phyloP scores from a whole-genome alignment of 2,888 invertebrate species.

The Villa cingulata region DNA sequence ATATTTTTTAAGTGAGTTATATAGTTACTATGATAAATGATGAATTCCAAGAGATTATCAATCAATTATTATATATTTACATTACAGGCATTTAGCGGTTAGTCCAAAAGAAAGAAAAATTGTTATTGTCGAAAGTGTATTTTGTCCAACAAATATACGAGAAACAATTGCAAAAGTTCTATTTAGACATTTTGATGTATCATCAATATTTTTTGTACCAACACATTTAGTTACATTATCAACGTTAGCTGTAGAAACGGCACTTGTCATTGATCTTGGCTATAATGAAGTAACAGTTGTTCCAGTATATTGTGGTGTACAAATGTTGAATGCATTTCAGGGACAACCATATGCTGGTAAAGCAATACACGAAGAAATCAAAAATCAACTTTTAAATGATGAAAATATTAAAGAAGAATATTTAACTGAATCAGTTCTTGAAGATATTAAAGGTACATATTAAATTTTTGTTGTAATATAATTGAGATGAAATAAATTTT shows the following conservation, averaged over 20 bases:
- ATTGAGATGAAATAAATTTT: not conserved
- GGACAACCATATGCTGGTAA: constrained; percentile 64
- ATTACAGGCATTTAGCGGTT: constrained; percentile 62
- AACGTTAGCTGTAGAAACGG: constrained; percentile 68
- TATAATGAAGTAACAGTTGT: constrained; percentile 69
- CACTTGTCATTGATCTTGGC: constrained; percentile 78
- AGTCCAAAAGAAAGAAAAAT: constrained; percentile 89
- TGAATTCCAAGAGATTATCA: too few species aligned
- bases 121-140: constrained; percentile 79
- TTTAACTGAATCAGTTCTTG: constrained; percentile 45
- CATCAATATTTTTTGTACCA: constrained; percentile 69
- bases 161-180: constrained; percentile 82
- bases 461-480: not conserved
- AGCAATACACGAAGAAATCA: constrained; percentile 52
- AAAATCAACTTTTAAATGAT: constrained; percentile 37
- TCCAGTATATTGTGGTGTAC: constrained; percentile 77
- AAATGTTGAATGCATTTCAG: constrained; percentile 73
- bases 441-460: constrained; percentile 56
- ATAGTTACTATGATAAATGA: too few species aligned
- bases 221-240: constrained; percentile 71
- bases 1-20: constrained; percentile 68
- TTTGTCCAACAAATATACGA: constrained; percentile 67
- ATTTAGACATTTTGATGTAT: constrained; percentile 85
- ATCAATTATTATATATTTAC: too few species aligned
- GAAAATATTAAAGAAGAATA: constrained; percentile 31